Base-by-base conservation (phyloP, 2,888 invertebrate genomes). In the Leptinotarsa peninsularis region DNA sequence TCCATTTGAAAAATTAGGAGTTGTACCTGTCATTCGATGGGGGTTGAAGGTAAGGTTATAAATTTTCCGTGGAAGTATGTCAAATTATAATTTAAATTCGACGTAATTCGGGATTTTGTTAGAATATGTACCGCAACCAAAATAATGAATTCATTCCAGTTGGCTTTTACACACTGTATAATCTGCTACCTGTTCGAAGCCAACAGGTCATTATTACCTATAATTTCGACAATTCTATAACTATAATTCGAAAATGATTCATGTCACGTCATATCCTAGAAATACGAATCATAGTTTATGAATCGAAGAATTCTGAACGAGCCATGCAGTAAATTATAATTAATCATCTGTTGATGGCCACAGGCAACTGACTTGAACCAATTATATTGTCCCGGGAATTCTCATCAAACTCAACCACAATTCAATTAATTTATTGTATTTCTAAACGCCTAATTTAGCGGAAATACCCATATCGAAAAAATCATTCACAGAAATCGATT, bases 391-490 rank as follows among this genome's bases (percentile, higher is more conserved):
- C 18, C 2, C 18, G 21, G 21, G 14, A 21, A 58, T 21, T 21
- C 58, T 15, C 21, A 58, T 58, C 23, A 58, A 4, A 58, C 13
- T 58, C 23, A 23, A 58, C 58, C 58, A 58, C 58, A 58, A 14
- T 58, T 58, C 23, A 58, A 58, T 58, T 58, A 14, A 58, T 23
- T 23, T 58, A 14, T 21, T 21, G 23, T 4, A 14, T 56, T 56
- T 56, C 56, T 23, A 56, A 56, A 56, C 10, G 56, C 18, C 18
- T 56, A 56, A 56, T 56, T 4, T 58, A 58, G 23, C 58, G 58
- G 58, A 58, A 58, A 58, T 58, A 23, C 58, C 58, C 15, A 14
- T 58, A 23, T 58, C 18, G 21, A 58, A 58, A 50, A 43, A 43
- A 43, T 43, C 13, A 54, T 58, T 23, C 58, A 4, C 14, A 23